Evolutionary conservation across 2,888 invertebrate genomes (phyloP).

Genomic region (Cheilosia scutellata): DNA sequence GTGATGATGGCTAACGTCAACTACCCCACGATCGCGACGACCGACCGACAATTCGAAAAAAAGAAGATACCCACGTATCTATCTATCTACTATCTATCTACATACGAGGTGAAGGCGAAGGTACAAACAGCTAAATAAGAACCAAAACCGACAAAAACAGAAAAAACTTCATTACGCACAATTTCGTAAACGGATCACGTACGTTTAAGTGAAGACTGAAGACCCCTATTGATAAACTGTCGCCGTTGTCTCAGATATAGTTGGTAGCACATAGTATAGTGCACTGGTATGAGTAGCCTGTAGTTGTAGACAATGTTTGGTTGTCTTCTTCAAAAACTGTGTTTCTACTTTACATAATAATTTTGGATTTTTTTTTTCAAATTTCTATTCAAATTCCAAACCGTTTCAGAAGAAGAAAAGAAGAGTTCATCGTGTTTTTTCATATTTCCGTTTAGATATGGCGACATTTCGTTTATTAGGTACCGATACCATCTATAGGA

Average conservation of each 20-base stretch:
- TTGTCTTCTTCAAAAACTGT: slow-evolving; percentile 55
- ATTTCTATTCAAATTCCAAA: slow-evolving; percentile 56
- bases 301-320: slow-evolving; percentile 46
- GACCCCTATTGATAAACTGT: slow-evolving; percentile 75
- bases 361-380: slow-evolving; percentile 37
- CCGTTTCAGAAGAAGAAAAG: slow-evolving; percentile 13
- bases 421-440: slow-evolving; percentile 57
- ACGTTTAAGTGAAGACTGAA: slow-evolving; percentile 68
- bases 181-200: slow-evolving; percentile 73
- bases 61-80: slow-evolving; percentile 22
- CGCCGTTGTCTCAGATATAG: slow-evolving; percentile 51
- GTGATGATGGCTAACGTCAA: slow-evolving; percentile 62
- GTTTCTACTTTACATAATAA: slow-evolving; percentile 68
- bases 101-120: background rate
- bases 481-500: slow-evolving; percentile 52
- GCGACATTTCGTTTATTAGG: slow-evolving; percentile 57
- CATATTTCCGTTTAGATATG: slow-evolving; percentile 71
- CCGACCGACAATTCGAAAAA: slow-evolving; percentile 28
- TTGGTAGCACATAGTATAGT: slow-evolving; percentile 41
- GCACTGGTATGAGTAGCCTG: slow-evolving; percentile 39
- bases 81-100: slow-evolving; percentile 33
- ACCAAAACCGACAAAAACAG: slow-evolving; percentile 48
- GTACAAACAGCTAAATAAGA: background rate
- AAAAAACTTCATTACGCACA: slow-evolving; percentile 51
- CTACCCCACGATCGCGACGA: slow-evolving; percentile 68